Evolutionary conservation across 2,888 invertebrate genomes (phyloP).

Genomic region (Drosophila neotestacea): DNA sequence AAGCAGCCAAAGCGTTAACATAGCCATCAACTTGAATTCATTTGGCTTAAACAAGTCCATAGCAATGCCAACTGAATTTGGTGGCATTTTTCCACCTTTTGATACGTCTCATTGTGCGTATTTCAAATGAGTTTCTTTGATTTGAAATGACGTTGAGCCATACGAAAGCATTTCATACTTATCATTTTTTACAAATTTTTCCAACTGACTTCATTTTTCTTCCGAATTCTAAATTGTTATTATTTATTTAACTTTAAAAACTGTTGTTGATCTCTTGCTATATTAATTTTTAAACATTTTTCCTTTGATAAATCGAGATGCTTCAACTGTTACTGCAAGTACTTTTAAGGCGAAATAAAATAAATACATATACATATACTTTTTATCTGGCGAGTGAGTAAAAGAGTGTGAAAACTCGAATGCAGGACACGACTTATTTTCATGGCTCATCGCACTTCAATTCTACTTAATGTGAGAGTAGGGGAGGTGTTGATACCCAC

Average conservation of each 20-base stretch:
- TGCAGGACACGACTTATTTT: constrained; percentile 24
- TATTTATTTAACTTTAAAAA: too few species aligned
- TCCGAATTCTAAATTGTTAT: not conserved
- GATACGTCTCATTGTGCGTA: not conserved
- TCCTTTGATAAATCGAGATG: too few species aligned
- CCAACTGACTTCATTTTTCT: not conserved
- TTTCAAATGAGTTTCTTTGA: constrained; percentile 8
- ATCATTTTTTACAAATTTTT: constrained; percentile 9
- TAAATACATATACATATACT: too few species aligned
- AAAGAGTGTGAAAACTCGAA: constrained; percentile 4
- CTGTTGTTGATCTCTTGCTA: too few species aligned
- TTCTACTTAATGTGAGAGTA: constrained; percentile 8
- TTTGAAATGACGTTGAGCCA: not conserved
- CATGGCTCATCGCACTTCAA: constrained; percentile 27
- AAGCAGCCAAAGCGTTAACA: constrained; percentile 16
- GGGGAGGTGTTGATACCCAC: not conserved
- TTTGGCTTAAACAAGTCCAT: constrained; percentile 15
- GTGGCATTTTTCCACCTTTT: constrained; percentile 5
- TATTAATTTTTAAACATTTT: too few species aligned
- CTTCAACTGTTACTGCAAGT: not conserved
- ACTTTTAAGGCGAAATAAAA: constrained; percentile 4
- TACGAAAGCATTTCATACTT: constrained; percentile 7
- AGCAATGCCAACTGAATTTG: constrained; percentile 11
- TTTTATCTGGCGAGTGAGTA: not conserved
- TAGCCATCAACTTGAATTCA: constrained; percentile 24